phyloP scores from a whole-genome alignment of 2,113 vertebrate genomes.

The Poeciliopsis occidentalis region DNA sequence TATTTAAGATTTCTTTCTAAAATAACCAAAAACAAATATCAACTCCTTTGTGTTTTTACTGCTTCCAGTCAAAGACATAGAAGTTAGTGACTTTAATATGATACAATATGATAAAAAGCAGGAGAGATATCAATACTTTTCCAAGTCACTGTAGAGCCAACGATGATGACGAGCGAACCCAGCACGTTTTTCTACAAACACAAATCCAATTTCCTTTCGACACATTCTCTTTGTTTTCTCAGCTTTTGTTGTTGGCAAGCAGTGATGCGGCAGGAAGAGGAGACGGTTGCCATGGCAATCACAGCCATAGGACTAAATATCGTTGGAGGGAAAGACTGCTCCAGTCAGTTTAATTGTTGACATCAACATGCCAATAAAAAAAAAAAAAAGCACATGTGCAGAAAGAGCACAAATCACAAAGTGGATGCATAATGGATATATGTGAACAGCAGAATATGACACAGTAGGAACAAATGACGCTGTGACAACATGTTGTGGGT shows the following conservation, averaged over 20 bases:
- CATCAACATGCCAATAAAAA: conserved; percentile 10
- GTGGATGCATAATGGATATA: background rate
- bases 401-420: background rate
- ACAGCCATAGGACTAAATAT: conserved; percentile 32
- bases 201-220: conserved; percentile 5
- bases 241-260: conserved; percentile 11
- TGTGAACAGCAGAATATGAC: conserved; percentile 6
- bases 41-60: background rate
- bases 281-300: conserved; percentile 60
- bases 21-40: background rate
- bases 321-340: conserved; percentile 23
- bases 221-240: conserved; percentile 27
- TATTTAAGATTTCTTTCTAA: background rate
- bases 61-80: no score
- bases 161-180: background rate
- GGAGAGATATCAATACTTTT: background rate
- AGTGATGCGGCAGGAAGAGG: conserved; percentile 46
- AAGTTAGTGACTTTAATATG: background rate
- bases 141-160: background rate
- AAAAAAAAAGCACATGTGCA: conserved; percentile 4
- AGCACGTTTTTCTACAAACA: background rate
- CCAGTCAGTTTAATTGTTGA: conserved; percentile 37
- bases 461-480: conserved; percentile 19
- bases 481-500: conserved; percentile 21
- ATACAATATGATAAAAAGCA: background rate